Base-by-base conservation (phyloP, 2,113 vertebrate genomes). In the Shinisaurus crocodilurus region DNA sequence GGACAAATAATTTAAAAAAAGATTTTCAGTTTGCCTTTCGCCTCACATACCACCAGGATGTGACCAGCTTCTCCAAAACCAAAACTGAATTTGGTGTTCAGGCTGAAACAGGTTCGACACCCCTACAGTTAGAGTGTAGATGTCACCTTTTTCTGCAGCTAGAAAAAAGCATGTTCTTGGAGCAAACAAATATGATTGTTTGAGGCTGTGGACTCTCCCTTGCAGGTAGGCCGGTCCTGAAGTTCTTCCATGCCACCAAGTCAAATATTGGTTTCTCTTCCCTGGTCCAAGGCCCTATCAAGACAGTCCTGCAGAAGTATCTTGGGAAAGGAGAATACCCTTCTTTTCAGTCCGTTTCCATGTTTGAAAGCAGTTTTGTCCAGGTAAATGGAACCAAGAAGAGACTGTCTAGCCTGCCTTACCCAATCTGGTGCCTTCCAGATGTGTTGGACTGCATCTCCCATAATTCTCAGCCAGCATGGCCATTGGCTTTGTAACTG, bases 341-440 rank as follows among this genome's bases (percentile, higher is more conserved):
- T 25, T 40, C 20, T 15, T 91, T 91, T 70, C 80, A 60, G 81
- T 43, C 81, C 20, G 60, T 88, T 8, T 72, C 90, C 34, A 88
- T 91, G 86, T 91, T 91, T 13, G 90, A 91, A 40, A 91, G 90
- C 81, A 85, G 32, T 74, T 91, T 91, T 34, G 37, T 85, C 60
- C 90, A 91, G 86, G 90, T 91, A 85, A 84, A 23, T n/a, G 40
- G 18, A 45, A 23, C 3, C 2, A 34, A 16, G 48, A 18, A 15
- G 83, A 70, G n/a, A 37, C 25, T 29, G 29, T 23, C 27, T 29
- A 69, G 16, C 13, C 40, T 13, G n/a, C 37, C 34, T 15, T 74
- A 50, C 48, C 48, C 48, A 50, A 50, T 8, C 48, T 50, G 8
- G 48, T 50, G 50, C 50, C 50, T 54, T 12, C 6, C 50, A 54